phyloP scores from a whole-genome alignment of 2,888 invertebrate species.

The Magallana nippona region DNA sequence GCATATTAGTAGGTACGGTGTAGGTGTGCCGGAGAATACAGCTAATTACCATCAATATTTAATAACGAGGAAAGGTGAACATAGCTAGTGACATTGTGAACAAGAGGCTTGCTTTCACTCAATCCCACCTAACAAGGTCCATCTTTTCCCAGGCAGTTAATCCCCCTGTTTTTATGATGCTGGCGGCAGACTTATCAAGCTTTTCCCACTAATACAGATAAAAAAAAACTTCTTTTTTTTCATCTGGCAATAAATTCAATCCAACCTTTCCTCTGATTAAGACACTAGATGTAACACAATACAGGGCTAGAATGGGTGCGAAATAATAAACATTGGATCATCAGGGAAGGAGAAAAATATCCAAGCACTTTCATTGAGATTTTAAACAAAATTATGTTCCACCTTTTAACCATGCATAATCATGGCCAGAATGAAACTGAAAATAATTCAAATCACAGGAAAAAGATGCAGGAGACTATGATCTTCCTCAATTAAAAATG shows the following conservation, averaged over 20 bases:
- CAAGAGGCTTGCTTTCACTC: constrained; percentile 5
- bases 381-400: background rate
- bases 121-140: background rate
- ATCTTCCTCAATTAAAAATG: constrained; percentile 23
- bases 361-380: background rate
- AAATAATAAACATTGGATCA: background rate
- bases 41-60: constrained; percentile 29
- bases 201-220: constrained; percentile 15
- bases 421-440: background rate
- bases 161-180: background rate
- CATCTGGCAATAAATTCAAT: constrained; percentile 24
- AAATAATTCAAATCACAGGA: background rate
- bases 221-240: background rate
- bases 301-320: background rate
- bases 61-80: background rate
- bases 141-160: constrained; percentile 14
- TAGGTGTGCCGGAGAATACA: constrained; percentile 17
- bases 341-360: background rate
- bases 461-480: background rate
- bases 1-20: constrained; percentile 17
- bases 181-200: constrained; percentile 20
- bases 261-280: background rate
- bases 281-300: constrained; percentile 16
- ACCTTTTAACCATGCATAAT: background rate
- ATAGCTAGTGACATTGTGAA: background rate